Percentiles rank a stretch among this genome's conserved stretches.
phyloP scores from a whole-genome alignment of 2,797 vertebrate genomes.

The Vultur gryphus region DNA sequence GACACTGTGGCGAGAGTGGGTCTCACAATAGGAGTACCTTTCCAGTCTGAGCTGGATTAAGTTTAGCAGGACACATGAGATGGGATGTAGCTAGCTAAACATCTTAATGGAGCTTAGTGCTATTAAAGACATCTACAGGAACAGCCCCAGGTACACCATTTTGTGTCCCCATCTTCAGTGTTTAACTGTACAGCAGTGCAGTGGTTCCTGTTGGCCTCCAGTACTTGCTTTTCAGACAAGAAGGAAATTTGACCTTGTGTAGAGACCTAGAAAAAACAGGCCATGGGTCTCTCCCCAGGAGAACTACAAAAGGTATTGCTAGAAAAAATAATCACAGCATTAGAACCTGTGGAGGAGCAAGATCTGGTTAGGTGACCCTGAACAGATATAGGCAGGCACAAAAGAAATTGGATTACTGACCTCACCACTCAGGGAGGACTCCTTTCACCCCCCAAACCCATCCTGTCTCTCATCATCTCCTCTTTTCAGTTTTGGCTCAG shows the following conservation, averaged over 20 bases:
- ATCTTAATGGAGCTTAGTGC: not conserved
- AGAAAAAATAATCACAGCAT: not conserved
- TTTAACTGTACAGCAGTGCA: not conserved
- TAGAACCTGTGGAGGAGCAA: not conserved
- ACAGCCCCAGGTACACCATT: not conserved
- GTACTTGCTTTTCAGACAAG: not conserved
- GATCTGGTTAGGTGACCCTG: not conserved
- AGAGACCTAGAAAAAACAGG: not conserved
- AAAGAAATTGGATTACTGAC: slow-evolving; percentile 23
- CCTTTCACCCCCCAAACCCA: not conserved
- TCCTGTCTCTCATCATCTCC: not conserved
- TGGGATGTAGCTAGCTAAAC: not conserved
- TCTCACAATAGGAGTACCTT: not conserved
- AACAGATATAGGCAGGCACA: not conserved
- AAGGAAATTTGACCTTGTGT: not conserved
- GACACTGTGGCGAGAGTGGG: too few relatives aligned
- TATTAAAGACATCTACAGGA: not conserved
- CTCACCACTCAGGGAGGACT: not conserved
- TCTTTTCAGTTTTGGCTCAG: not conserved
- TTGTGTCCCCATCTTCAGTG: not conserved
- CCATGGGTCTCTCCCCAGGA: not conserved
- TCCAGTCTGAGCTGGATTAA: not conserved
- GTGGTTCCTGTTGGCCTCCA: not conserved
- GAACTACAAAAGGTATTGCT: not conserved
- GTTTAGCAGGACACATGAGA: not conserved